Conservation (phyloP, 2,113 vertebrate species). For the Ciconia boyciana region DNA sequence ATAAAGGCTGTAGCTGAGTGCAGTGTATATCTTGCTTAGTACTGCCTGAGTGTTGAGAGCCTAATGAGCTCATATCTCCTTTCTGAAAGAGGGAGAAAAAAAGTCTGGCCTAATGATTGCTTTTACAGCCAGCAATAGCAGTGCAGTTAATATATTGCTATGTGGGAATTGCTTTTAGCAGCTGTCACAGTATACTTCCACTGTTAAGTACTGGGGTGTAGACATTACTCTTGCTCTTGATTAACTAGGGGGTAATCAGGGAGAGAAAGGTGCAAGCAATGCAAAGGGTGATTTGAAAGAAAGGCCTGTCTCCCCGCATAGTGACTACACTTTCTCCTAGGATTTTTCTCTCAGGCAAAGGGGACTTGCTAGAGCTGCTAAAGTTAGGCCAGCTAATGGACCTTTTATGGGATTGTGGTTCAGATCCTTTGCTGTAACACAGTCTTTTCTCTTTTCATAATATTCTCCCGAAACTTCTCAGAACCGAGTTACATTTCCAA, state of each 20-base stretch:
- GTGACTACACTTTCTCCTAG: not conserved
- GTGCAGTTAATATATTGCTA: constrained; percentile 2
- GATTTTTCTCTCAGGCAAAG: not conserved
- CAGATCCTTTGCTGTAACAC: not conserved
- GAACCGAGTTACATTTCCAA: not conserved
- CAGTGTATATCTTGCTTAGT: not conserved
- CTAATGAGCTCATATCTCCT: constrained; percentile 25
- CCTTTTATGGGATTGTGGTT: not conserved
- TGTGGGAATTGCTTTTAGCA: constrained; percentile 18
- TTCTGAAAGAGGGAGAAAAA: not conserved
- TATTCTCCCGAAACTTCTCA: not conserved
- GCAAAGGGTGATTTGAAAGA: not conserved
- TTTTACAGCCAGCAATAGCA: constrained; percentile 1
- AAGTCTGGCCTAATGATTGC: constrained; percentile 9
- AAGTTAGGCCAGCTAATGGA: not conserved
- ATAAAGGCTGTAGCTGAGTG: not conserved
- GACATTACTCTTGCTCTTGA: not conserved
- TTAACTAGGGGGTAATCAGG: constrained; percentile 2
- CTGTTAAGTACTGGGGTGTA: not conserved
- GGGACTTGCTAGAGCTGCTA: not conserved
- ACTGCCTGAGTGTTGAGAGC: not conserved
- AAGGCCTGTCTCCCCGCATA: not conserved
- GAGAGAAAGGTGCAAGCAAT: not conserved
- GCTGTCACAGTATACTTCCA: not conserved
- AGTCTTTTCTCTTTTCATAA: not conserved